Evolutionary conservation across 53 echinoderm and acorn worm genomes (phyloP).

Genomic region (Mesocentrotus franciscanus): DNA sequence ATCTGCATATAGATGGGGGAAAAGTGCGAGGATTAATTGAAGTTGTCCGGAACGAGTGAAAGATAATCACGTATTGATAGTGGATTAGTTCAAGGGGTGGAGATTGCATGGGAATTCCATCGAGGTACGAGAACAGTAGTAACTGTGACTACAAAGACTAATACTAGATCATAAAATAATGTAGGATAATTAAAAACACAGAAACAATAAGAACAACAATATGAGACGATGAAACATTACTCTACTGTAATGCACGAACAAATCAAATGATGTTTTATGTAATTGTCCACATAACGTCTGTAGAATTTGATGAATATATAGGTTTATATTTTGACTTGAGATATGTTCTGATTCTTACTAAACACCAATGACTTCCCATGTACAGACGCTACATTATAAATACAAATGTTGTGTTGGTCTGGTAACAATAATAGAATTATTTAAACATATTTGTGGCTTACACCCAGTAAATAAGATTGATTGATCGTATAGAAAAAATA

Average conservation of each 20-base stretch:
- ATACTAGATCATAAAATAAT: not conserved
- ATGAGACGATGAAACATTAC: no score
- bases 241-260: no score
- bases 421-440: no score
- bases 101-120: not conserved
- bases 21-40: not conserved
- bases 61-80: conserved; percentile 18
- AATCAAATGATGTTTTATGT: no score
- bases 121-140: not conserved
- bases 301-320: not conserved
- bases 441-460: no score
- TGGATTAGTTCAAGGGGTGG: not conserved
- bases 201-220: not conserved
- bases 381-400: no score
- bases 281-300: not conserved
- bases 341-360: no score
- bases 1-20: conserved; percentile 30
- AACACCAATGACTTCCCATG: not conserved
- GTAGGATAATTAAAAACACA: not conserved
- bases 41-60: not conserved
- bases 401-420: not conserved
- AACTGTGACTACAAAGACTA: not conserved
- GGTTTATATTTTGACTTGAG: not conserved
- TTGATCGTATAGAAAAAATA: no score
- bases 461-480: no score